These are phyloP conservation scores for Leptogaster cylindrica DNA, from an alignment of 2,888 invertebrate genomes.

Conservation along the genomic window DNA sequence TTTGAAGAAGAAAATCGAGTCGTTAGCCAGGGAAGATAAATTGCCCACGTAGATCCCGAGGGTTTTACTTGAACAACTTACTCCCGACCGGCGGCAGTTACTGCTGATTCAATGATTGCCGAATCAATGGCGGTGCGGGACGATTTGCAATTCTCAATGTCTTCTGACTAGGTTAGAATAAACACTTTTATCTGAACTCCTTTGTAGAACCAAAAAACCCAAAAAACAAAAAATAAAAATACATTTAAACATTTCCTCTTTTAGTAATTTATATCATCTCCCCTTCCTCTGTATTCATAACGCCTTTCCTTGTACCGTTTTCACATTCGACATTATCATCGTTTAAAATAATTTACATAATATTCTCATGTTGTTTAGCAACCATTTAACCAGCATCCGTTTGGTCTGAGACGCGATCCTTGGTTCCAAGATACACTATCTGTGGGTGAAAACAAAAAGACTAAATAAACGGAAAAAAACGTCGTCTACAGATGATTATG, in stretches of 20 bases:
- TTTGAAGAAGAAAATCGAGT: slow-evolving; percentile 31
- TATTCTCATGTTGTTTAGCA: slow-evolving; percentile 15
- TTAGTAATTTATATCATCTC: not conserved
- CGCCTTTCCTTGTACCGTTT: slow-evolving; percentile 5
- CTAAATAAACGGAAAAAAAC: slow-evolving; percentile 44
- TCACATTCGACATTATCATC: slow-evolving; percentile 20
- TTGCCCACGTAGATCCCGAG: slow-evolving; percentile 38
- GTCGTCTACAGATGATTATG: slow-evolving; percentile 57
- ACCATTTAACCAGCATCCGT: slow-evolving; percentile 13
- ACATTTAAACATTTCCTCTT: too few relatives aligned
- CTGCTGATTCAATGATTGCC: slow-evolving; percentile 5
- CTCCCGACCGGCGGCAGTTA: slow-evolving; percentile 15
- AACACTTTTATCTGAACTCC: too few relatives aligned
- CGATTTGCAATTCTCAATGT: too few relatives aligned
- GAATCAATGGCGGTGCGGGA: too few relatives aligned
- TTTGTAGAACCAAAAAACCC: too few relatives aligned
- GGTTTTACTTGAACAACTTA: slow-evolving; percentile 31
- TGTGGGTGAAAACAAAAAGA: slow-evolving; percentile 9
- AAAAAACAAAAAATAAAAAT: not conserved
- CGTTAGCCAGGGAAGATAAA: slow-evolving; percentile 36
- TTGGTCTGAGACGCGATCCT: not conserved
- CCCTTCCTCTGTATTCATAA: not conserved
- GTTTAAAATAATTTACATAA: slow-evolving; percentile 42
- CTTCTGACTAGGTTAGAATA: too few relatives aligned
- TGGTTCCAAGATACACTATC: not conserved